Base-by-base conservation (phyloP, 2,113 vertebrate species). In the Toxostoma redivivum region DNA sequence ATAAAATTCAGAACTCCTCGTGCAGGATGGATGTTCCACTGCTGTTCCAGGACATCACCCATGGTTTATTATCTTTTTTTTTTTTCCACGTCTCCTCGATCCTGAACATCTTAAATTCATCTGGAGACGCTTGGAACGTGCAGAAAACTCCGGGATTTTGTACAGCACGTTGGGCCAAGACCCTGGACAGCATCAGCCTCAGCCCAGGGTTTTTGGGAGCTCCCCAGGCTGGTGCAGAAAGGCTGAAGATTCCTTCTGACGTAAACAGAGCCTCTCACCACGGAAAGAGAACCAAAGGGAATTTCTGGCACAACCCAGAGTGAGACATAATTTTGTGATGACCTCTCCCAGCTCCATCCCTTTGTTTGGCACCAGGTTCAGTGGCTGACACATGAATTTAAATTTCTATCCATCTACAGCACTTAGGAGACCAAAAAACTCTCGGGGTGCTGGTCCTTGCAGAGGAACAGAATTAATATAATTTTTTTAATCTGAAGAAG, bases 251-350 rank as follows among this genome's bases (percentile, higher is more conserved):
- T 45, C 90, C 62, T 95, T 67, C 62, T 95, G 95, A 92, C 24
- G 47, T 62, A 57, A 94, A 81, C 93, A 81, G 69, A 93, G 74
- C 44, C 87, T 88, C 89, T 92, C 3, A 0, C 76, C 56, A 37
- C 1, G 1, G 71, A 71, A 56, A 79, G 31, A 64, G 82, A 87
- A 64, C 54, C 78, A 31, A 66, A 81, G 87, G 58, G 65, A 92
- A 50, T 94, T 96, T 95, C 92, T 97, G 95, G 94, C 95, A 88
- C 81, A 31, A 54, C 44, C 54, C 48, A 62, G 53, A 58, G 81
- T 0, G 24, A 89, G 91, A 48, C 87, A 94, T 94, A 94, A 92
- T 88, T 93, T 86, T 42, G 78, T 37, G 51, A 56, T 91, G 92
- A 95, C 76, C 69, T 95, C 76, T 88, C 80, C 57, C 92, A 42